Evolutionary conservation across 2,797 vertebrate genomes (phyloP).

Genomic region (Acanthurus tractus): DNA sequence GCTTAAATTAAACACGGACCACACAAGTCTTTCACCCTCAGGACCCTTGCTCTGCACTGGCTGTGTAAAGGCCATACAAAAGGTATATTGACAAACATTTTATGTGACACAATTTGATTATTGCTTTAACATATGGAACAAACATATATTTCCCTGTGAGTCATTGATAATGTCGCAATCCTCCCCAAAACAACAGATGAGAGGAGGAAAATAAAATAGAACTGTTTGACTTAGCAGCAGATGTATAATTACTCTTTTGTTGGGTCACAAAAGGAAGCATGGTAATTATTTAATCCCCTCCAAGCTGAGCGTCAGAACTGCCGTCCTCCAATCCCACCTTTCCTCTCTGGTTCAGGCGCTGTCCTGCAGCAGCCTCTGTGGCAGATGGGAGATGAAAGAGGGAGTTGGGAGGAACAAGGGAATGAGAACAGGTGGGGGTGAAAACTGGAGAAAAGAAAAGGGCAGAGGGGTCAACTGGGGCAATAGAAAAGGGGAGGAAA

Average conservation of each 20-base stretch:
- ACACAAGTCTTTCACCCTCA: background rate
- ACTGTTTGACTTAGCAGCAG: constrained; percentile 49
- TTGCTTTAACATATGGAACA: constrained; percentile 30
- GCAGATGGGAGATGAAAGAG: constrained; percentile 87
- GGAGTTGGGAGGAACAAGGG: constrained; percentile 67
- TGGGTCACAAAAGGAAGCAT: constrained; percentile 33
- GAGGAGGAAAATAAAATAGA: constrained; percentile 47
- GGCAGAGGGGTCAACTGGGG: constrained; percentile 74
- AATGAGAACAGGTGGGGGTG: constrained; percentile 82
- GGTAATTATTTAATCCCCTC: constrained; percentile 68
- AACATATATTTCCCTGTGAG: constrained; percentile 31
- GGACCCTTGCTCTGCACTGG: no score
- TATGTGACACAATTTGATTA: background rate
- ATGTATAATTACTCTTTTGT: constrained; percentile 67
- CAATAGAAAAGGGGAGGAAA: constrained; percentile 70
- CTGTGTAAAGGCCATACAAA: no score
- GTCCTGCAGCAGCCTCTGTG: constrained; percentile 66
- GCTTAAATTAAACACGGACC: background rate
- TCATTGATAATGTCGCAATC: constrained; percentile 19
- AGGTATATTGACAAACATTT: background rate
- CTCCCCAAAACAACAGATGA: constrained; percentile 6
- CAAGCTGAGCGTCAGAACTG: constrained; percentile 31
- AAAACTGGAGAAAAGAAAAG: constrained; percentile 79
- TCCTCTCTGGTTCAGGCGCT: constrained; percentile 17
- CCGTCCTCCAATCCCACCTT: constrained; percentile 56